Evolutionary conservation across 2,888 invertebrate genomes (phyloP).

Genomic region (Linnaemya vulpina): DNA sequence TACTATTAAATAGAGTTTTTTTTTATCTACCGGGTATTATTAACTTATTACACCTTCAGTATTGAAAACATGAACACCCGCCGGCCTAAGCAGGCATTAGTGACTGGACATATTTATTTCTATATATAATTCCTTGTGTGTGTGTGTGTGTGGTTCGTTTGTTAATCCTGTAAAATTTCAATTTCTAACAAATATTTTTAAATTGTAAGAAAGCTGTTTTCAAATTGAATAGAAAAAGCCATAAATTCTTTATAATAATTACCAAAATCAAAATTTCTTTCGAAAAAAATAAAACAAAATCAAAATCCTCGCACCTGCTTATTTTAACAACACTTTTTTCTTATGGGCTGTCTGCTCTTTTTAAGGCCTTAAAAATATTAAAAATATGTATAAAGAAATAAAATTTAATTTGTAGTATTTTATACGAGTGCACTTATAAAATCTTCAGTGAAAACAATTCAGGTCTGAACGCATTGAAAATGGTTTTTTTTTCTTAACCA

Average conservation of each 20-base stretch:
- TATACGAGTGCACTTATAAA: constrained; percentile 26
- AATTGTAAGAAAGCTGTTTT: neutral
- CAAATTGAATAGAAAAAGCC: constrained; percentile 2
- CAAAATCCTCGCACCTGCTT: constrained; percentile 70
- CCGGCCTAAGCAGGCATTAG: constrained; percentile 7
- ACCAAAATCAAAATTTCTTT: neutral
- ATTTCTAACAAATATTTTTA: neutral
- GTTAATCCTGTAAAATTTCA: neutral
- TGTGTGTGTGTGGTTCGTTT: neutral
- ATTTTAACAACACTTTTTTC: constrained; percentile 35
- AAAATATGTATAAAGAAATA: constrained; percentile 35
- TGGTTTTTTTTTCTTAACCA: constrained; percentile 5
- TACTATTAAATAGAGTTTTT: neutral
- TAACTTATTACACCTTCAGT: constrained; percentile 21
- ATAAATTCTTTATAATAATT: constrained; percentile 12
- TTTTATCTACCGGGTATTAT: neutral
- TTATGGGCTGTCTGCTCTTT: too few species aligned
- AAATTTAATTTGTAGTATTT: constrained; percentile 66
- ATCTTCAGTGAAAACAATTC: constrained; percentile 59
- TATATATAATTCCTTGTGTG: too few species aligned
- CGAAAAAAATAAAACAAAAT: constrained; percentile 34
- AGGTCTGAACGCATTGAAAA: constrained; percentile 11
- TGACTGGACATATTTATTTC: neutral
- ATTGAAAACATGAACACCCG: constrained; percentile 16
- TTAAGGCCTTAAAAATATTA: constrained; percentile 25